Evolutionary conservation across 1,140 invertebrate species (phyloP).

Genomic region (Drosophila sucinea): DNA sequence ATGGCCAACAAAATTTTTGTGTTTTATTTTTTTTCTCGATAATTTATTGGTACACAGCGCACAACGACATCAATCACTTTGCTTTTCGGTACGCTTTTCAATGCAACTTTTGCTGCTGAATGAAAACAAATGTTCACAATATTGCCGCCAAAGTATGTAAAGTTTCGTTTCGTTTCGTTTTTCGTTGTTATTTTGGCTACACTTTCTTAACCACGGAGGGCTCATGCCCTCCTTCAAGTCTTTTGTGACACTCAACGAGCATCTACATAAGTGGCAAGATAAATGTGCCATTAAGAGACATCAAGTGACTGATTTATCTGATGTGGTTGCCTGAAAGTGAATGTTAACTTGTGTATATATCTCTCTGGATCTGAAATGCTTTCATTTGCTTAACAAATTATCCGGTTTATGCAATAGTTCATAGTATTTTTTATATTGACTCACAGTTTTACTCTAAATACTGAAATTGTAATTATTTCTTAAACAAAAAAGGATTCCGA

Average conservation of each 20-base stretch:
- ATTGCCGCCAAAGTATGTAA: constrained; percentile 79
- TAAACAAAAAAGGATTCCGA: too few species aligned
- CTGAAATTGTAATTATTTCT: too few species aligned
- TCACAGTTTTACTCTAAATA: too few species aligned
- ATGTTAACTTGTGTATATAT: neutral
- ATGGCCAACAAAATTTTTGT: constrained; percentile 44
- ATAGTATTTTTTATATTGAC: too few species aligned
- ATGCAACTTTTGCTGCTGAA: constrained; percentile 72
- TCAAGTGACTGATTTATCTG: neutral
- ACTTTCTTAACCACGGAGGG: neutral
- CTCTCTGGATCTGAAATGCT: neutral
- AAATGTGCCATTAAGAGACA: neutral
- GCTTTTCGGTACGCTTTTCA: constrained; percentile 67
- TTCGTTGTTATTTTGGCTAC: neutral
- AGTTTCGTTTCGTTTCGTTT: constrained; percentile 35
- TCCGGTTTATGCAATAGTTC: too few species aligned
- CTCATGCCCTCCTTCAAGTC: neutral
- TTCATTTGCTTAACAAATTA: too few species aligned
- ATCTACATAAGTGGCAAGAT: neutral
- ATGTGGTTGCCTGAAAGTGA: neutral
- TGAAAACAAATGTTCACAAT: constrained; percentile 79
- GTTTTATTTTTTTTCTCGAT: constrained; percentile 44
- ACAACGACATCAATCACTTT: constrained; percentile 79
- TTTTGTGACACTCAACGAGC: neutral
- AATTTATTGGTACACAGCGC: constrained; percentile 73